Evolutionary conservation across 2,797 vertebrate genomes (phyloP), one percentile per base, ranked within the genome.

Genomic region (Toxotes lorentzi): DNA sequence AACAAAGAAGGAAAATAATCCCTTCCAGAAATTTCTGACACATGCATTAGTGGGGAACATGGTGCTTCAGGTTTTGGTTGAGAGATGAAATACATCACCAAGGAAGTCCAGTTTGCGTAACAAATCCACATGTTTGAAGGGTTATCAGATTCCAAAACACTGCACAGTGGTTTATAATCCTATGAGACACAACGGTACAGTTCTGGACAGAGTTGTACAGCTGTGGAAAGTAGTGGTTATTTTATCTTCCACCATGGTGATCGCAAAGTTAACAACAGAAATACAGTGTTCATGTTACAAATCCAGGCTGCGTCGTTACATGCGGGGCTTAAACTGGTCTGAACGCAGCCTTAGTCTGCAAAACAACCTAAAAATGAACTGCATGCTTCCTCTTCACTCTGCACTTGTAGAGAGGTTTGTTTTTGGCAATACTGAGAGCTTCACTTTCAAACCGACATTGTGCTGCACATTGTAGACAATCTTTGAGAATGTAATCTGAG

Each of bases 301-400:
- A 9, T 66, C 48, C 8, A 19, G 19, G 4, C 50, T 45, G 16
- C 0, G 13, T 13, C 40, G 65, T 70, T 32, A 71, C 58, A 45
- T 3, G 24, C 38, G 0, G 13, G 23, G 3, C 14, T 40, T 8
- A 2, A 13, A 9, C 21, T 38, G 19, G 5, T 76, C 27, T 19
- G 2, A 53, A 27, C 19, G 4, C 13, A 68, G 21, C 30, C 5
- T 14, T 21, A 13, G 21, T 58, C 32, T 9, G 17, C 9, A 57
- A 75, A 76, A 62, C n/a, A 70, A 23, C 5, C 53, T 23, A 66
- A 4, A 61, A 65, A 64, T 5, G 0, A 76, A 69, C 34, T 35
- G 0, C 1, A 0, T 2, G n/a, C 24, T 72, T 48, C 27, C 19
- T 67, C 27, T 63, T 17, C 66, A 74, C 40, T 70, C 38, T 41